These are phyloP conservation scores for Accipiter virgatus DNA, from an alignment of 2,113 vertebrate species.

Conservation along the genomic window DNA sequence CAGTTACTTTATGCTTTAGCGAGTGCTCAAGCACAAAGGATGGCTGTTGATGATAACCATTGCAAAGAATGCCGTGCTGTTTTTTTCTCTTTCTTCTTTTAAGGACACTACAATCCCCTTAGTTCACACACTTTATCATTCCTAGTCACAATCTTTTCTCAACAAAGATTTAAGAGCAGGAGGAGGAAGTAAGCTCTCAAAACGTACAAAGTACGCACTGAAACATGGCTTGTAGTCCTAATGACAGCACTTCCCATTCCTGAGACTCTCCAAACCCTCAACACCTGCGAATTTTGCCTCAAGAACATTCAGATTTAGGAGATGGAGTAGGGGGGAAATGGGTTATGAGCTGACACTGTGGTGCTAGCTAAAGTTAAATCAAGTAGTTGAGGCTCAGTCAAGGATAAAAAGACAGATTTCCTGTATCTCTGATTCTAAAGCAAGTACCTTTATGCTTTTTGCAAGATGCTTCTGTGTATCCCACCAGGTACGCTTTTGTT, in stretches of 20 bases:
- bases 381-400: not conserved
- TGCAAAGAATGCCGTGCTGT: not conserved
- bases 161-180: conserved; percentile 7
- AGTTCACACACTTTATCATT: conserved; percentile 52
- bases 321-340: not conserved
- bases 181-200: not conserved
- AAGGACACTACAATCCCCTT: conserved; percentile 8
- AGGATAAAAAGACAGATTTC: not conserved
- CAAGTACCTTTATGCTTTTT: not conserved
- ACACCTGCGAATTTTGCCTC: not conserved
- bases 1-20: not conserved
- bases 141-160: conserved; percentile 20
- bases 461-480: not conserved
- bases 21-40: conserved; percentile 42
- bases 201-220: rapidly evolving
- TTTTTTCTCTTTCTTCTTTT: conserved; percentile 1
- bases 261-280: not conserved
- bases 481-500: not conserved
- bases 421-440: not conserved
- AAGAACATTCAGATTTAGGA: not conserved
- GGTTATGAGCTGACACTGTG: not conserved
- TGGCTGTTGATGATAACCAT: conserved; percentile 30
- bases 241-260: not conserved
- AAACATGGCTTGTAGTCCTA: not conserved
- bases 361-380: not conserved